Evolutionary conservation across 2,888 invertebrate species (phyloP), one percentile per base, ranked within the genome.

Genomic region (Craniophora ligustri): DNA sequence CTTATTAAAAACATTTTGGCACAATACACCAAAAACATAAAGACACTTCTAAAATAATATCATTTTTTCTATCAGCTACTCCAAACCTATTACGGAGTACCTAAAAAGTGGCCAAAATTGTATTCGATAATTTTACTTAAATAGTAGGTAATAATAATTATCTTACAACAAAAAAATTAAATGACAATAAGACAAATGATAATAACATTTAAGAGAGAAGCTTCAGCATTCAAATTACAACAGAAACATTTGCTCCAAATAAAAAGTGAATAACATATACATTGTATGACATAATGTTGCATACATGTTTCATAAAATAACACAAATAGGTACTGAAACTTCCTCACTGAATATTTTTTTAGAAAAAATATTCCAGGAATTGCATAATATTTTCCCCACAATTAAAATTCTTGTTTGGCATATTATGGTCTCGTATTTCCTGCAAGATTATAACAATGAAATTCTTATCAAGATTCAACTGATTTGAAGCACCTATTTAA

Each of bases 1-100:
- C 75, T 78, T 79, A 79, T 49, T 54, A 21, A 53, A 67, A 67
- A 67, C 61, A 76, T 83, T 87, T 89, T 89, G 89, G 89, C 90
- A 89, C 88, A 69, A 73, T 70, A 81, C 49, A 84, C 86, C 87
- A 87, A 86, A 85, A 55, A 76, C 26, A 50, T 57, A 54, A 42
- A 35, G 28, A 40, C 46, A 61, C 54, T 54, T 67, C 59, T 62
- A 60, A 66, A 49, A 66, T 55, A 49, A 50, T 59, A 57, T 32
- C 41, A 54, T 41, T 45, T 39, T 47, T 45, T 48, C 13, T 14
- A 15, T n/a, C 30, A n/a, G 13, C 38, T 51, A 16, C 19, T 32
- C 28, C 28, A n/a, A n/a, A n/a, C n/a, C n/a, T n/a, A n/a, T n/a
- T n/a, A n/a, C n/a, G n/a, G n/a, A n/a, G n/a, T n/a, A n/a, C n/a